Base-by-base conservation (phyloP, 2,797 vertebrate genomes). In the Anableps anableps region DNA sequence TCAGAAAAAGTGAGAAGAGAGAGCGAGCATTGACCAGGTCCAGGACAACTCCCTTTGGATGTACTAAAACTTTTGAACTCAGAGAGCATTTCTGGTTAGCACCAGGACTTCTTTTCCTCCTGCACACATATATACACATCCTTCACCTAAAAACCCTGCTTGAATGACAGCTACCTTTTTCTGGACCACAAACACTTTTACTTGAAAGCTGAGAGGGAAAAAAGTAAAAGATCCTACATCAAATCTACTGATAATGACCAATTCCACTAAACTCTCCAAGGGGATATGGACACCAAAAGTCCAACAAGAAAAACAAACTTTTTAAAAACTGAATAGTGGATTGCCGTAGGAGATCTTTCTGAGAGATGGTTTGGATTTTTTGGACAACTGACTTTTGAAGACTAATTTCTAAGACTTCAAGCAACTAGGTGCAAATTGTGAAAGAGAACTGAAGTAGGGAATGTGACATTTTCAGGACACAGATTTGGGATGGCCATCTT, bases 401-500 rank as follows among this genome's bases (percentile, higher is more conserved):
- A 93, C 87, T 90, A 91, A 91, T 94, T 94, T 91, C 77, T 96
- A 92, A 96, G 95, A 96, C 94, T 92, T 92, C 88, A 92, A 91
- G 91, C 83, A 80, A 86, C 80, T 86, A 94, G 92, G 92, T 95
- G 95, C 94, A 94, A 93, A 93, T 93, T 94, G 94, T 95, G 91
- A 94, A 87, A 84, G 85, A 91, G 92, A 93, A 90, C 90, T 87
- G 83, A 93, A 93, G 92, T 90, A 89, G 92, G 92, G 93, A 93
- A 94, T 92, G 93, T 88, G 94, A 94, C 91, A 90, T 94, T 95
- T 92, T 95, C 94, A 95, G 94, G 93, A 96, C 96, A 96, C 94
- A 95, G 90, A 94, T 92, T 92, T 91, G 95, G 96, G 96, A 96
- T 93, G 93, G 96, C 95, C 96, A 96, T 96, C 91, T 95, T 96